Base-by-base conservation (phyloP, 2,797 vertebrate species). In the Trachurus trachurus region DNA sequence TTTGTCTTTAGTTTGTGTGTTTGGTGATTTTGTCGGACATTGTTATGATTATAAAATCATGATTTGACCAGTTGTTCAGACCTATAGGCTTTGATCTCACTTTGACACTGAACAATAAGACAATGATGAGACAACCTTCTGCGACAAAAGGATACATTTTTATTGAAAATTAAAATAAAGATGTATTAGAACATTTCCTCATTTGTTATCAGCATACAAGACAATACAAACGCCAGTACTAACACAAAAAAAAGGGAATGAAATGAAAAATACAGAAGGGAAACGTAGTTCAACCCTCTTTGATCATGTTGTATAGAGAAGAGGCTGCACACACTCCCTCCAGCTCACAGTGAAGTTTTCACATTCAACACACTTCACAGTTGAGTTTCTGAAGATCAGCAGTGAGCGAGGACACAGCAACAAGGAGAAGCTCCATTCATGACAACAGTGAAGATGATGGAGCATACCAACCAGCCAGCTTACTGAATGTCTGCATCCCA, bases 121-220 rank as follows among this genome's bases (percentile, higher is more conserved):
- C 11, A 3, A 2, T 4, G 6, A 31, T 17, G 17, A 34, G 4
- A 57, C 16, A 16, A 5, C 21, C 12, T 45, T 13, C 4, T 62
- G 50, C 6, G 0, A 66, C 34, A 66, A 59, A 65, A 52, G 12
- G 8, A 22, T 49, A 12, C 40, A 29, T 47, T 44, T 26, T 69
- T 57, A 63, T 42, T 76, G 22, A 47, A 69, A 69, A 42, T 63
- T 13, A 34, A 40, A 74, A 26, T 19, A 45, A 40, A 62, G n/a
- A 6, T 56, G 49, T 22, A 37, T 75, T 61, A 56, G 65, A 73
- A 9, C 40, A 1, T 40, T 9, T 40, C 42, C 29, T 56, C 5
- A 60, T 60, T 42, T 61, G 9, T 44, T 45, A 19, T 54, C 56
- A 61, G 26, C 12, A 59, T 29, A 58, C 31, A 52, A 42, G 21